Evolutionary conservation across 53 echinoderm and acorn worm species (phyloP), one percentile per base, ranked within the genome.

Genomic region (Luidia sarsii): DNA sequence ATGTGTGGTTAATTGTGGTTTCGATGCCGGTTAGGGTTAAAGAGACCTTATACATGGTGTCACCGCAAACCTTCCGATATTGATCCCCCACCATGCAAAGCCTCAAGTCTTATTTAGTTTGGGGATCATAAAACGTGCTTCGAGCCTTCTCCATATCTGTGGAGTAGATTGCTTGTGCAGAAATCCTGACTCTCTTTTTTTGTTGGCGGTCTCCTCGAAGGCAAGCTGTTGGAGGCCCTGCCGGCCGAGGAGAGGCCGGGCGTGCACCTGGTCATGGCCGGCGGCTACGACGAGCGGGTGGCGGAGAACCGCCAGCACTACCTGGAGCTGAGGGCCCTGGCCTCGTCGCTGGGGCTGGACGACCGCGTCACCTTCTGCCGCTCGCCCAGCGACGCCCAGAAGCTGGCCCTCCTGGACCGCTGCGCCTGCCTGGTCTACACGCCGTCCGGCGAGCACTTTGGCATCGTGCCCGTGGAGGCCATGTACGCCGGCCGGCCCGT

Each of bases 401-500:
- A 97, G 45, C 85, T 88, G 15, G 84, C 89, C 23, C 85, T 97
- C 39, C 80, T 97, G 6, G 77, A 82, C 16, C 70, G 65, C 33
- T 94, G 99, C 68, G 81, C 93, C 0, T 97, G 99, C 57, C 48
- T 97, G 25, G 77, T 97, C 3, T 97, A 97, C 73, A 97, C 99
- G 0, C 99, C 99, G 8, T 91, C 91, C 31, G 91, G 91, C 50
- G 99, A 97, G 71, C 99, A 97, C 50, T 97, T 97, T 65, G 99
- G 99, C 20, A 97, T 97, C 13, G 99, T 97, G 0, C 99, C 99
- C 0, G 94, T 97, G 16, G 99, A 97, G 49, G 94, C 99, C 21
- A 97, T 97, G 99, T 97, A 97, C 77, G 89, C 89, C 91, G 79
- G 80, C 18, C 88, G 94, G 3, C 99, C 99, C 1, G 99, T 99